Evolutionary conservation across 2,113 vertebrate genomes (phyloP), one percentile per base, ranked within the genome.

Genomic region (Prunella fulvescens): DNA sequence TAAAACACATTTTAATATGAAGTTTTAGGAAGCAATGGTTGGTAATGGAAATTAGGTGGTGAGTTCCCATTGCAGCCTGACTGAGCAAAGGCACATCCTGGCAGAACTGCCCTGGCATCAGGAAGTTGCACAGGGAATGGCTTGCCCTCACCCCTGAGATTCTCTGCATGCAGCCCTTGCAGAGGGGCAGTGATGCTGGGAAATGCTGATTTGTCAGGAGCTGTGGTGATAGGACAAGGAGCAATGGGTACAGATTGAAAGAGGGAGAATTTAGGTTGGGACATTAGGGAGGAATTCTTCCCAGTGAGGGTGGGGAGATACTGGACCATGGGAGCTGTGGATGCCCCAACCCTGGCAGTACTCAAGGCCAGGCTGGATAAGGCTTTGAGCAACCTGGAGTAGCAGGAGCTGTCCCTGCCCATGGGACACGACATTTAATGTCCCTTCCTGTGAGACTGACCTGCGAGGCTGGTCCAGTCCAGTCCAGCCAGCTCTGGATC

Each of bases 41-140:
- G 37, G 16, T 56, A 69, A 66, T 39, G 56, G 26, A 61, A 61
- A 33, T 51, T 18, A 53, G 28, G 37, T 37, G 61, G 6, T 5
- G 20, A 85, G 50, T 17, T 94, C 24, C 53, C 15, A 7, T 15
- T 3, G 3, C 44, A 76, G 39, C 23, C 69, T 16, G 35, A 70
- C 29, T 6, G 39, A 95, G 44, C 60, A n/a, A 39, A 67, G 51
- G 23, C 74, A 84, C 39, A 19, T 64, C 39, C 29, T 67, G 65
- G 65, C 22, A 44, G 16, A 60, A 40, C 53, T 37, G 26, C 33
- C 19, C n/a, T 3, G 16, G 12, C 1, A 3, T 3, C 1, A 10
- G 51, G 42, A 15, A 31, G 45, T 7, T 77, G 48, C 48, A 50
- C 16, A 20, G 64, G 39, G 29, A 61, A 10, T 8, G 33, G 11